Conservation (phyloP, 2,797 vertebrate genomes). For the Lindbergichthys nudifrons region DNA sequence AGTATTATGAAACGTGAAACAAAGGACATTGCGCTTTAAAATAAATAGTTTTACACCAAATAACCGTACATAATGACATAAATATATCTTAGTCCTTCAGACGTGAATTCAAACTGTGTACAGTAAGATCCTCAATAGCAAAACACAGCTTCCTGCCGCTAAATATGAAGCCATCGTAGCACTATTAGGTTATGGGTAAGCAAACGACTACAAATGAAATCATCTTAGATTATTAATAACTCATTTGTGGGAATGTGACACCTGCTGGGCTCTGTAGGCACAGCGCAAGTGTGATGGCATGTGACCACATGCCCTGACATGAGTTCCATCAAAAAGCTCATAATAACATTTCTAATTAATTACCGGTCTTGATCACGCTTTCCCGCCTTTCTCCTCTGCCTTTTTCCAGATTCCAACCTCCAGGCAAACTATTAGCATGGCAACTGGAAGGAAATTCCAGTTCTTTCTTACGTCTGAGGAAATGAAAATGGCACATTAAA, state of each 20-base stretch:
- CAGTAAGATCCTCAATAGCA: neutral
- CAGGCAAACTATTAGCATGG: slow-evolving; percentile 61
- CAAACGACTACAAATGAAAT: slow-evolving; percentile 1
- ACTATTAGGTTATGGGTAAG: neutral
- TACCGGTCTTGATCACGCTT: slow-evolving; percentile 36
- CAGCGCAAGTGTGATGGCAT: neutral
- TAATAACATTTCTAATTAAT: slow-evolving; percentile 62
- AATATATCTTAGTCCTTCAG: too few species aligned
- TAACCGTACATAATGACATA: neutral
- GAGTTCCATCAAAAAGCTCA: slow-evolving; percentile 40
- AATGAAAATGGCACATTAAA: slow-evolving; percentile 72
- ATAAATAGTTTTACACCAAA: neutral
- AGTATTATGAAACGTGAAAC: neutral
- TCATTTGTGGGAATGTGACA: neutral
- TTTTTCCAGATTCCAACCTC: slow-evolving; percentile 49
- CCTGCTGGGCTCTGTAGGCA: neutral
- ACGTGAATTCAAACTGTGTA: neutral
- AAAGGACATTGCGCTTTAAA: neutral
- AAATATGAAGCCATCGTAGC: neutral
- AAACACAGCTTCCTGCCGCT: neutral
- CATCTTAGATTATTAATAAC: neutral
- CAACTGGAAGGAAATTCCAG: slow-evolving; percentile 65
- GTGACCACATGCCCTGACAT: neutral
- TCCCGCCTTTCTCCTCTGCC: slow-evolving; percentile 16
- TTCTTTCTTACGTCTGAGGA: slow-evolving; percentile 66